phyloP scores from a whole-genome alignment of 2,797 vertebrate genomes.

The Heliangelus exortis region DNA sequence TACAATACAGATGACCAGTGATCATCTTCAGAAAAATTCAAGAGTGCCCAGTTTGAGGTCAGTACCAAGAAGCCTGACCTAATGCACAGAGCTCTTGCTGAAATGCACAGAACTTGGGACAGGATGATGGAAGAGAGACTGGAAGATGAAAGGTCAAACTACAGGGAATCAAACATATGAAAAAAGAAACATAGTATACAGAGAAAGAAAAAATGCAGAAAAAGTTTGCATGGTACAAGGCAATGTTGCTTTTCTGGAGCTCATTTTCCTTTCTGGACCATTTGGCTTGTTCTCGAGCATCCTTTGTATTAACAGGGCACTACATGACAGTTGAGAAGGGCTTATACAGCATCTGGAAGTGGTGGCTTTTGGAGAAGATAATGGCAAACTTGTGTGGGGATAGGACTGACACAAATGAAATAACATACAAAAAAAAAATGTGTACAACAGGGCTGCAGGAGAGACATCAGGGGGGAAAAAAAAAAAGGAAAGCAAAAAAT shows the following conservation, averaged over 20 bases:
- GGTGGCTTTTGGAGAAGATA: neutral
- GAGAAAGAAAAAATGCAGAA: neutral
- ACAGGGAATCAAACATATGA: neutral
- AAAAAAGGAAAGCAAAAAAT: no score
- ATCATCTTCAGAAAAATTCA: neutral
- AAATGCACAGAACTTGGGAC: rapidly evolving
- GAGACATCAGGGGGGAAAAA: neutral
- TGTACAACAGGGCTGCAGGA: neutral
- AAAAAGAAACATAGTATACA: neutral
- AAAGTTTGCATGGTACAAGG: neutral
- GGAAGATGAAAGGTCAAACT: neutral
- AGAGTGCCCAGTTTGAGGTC: neutral
- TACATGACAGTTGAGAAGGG: neutral
- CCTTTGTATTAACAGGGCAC: neutral
- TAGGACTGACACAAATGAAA: neutral
- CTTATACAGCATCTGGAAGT: neutral
- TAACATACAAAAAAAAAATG: neutral
- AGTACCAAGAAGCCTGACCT: neutral
- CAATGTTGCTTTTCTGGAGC: neutral
- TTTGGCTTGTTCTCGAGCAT: neutral
- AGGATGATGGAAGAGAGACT: rapidly evolving
- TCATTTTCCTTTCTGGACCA: neutral
- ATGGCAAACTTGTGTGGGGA: neutral
- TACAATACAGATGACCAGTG: neutral
- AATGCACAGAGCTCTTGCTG: neutral